Conservation (phyloP, 2,113 vertebrate genomes). For the Actenoides hombroni region DNA sequence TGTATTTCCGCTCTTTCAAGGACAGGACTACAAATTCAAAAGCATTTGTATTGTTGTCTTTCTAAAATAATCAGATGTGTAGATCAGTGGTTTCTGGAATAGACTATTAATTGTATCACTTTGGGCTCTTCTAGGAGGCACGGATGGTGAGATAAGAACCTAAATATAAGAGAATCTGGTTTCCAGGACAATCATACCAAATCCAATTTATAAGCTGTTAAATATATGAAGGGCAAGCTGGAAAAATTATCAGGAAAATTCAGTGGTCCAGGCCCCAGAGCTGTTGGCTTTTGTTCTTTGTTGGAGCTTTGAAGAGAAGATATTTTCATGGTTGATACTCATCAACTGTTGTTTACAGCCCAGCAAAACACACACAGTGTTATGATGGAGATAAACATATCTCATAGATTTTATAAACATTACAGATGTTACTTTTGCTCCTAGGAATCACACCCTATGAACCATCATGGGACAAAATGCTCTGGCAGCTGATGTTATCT, state of each 20-base stretch:
- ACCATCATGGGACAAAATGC: background rate
- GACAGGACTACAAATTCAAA: background rate
- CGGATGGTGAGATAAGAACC: slow-evolving; percentile 16
- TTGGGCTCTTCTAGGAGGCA: slow-evolving; percentile 12
- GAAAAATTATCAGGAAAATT: background rate
- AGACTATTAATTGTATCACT: slow-evolving; percentile 34
- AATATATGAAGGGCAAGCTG: background rate
- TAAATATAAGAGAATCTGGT: background rate
- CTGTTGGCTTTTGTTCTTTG: background rate
- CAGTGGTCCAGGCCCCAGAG: background rate
- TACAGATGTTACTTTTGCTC: background rate
- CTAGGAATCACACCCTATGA: background rate
- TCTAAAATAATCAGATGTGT: background rate
- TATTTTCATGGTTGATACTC: background rate
- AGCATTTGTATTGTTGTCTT: background rate
- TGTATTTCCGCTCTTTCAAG: background rate
- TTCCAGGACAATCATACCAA: background rate
- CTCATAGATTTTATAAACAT: background rate
- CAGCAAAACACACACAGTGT: background rate
- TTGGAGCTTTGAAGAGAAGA: background rate
- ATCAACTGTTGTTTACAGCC: background rate
- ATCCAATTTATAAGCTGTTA: slow-evolving; percentile 13
- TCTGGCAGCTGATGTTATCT: background rate
- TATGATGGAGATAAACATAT: background rate
- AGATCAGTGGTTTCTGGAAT: background rate